Evolutionary conservation across 2,888 invertebrate species (phyloP).

Genomic region (Drosophila limbata): DNA sequence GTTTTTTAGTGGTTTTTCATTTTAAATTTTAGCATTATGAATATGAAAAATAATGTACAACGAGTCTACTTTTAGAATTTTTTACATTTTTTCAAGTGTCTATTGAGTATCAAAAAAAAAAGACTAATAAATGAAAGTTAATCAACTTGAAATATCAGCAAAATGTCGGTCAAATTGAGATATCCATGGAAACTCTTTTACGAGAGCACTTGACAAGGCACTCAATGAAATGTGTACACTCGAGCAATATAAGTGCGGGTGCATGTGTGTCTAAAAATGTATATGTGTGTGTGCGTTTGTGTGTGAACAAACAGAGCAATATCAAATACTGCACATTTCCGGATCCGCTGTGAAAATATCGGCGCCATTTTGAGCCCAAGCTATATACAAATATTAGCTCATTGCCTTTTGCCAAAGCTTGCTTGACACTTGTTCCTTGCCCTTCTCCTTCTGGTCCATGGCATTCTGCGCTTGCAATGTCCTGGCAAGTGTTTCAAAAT

Average conservation of each 20-base stretch:
- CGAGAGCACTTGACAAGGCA: constrained; percentile 18
- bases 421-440: neutral
- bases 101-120: neutral
- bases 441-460: neutral
- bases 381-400: constrained; percentile 55
- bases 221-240: constrained; percentile 27
- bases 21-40: neutral
- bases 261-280: constrained; percentile 3
- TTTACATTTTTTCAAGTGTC: too few relatives aligned
- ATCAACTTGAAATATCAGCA: constrained; percentile 3
- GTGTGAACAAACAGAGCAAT: constrained; percentile 41
- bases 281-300: constrained; percentile 3
- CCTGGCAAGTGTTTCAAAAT: constrained; percentile 79
- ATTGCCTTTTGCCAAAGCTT: constrained; percentile 32
- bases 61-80: neutral
- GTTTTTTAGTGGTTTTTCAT: neutral
- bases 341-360: constrained; percentile 62
- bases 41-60: neutral
- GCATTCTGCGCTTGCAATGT: constrained; percentile 45
- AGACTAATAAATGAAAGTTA: neutral
- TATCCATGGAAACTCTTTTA: neutral
- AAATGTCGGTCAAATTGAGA: neutral
- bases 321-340: constrained; percentile 81
- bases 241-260: constrained; percentile 11
- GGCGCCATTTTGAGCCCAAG: constrained; percentile 41